Percentiles rank a stretch among this genome's conserved stretches.
Conservation (phyloP, 2,888 invertebrate species). For the Lysandra bellargus region DNA sequence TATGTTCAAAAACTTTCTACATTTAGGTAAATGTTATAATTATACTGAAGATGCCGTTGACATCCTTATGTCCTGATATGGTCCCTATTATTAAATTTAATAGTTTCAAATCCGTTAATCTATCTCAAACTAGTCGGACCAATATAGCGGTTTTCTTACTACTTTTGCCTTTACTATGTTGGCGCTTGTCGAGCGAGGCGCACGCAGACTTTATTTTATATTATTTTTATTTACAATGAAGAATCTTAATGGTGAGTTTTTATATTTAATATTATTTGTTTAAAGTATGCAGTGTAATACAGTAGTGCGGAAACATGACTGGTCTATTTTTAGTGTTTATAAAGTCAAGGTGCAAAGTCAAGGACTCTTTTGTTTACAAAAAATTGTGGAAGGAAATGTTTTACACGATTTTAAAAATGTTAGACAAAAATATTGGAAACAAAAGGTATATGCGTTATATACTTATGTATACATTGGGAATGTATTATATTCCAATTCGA, state of each 20-base stretch:
- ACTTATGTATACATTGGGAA: too few relatives aligned
- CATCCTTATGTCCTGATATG: neutral
- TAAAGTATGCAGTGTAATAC: neutral
- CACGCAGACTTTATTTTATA: slow-evolving; percentile 23
- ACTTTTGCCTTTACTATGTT: neutral
- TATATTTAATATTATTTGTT: neutral
- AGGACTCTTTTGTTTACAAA: neutral
- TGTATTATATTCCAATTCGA: too few relatives aligned
- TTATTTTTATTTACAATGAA: slow-evolving; percentile 37
- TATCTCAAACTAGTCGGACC: neutral
- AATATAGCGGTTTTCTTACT: slow-evolving; percentile 7
- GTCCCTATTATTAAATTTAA: neutral
- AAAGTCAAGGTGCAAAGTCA: neutral
- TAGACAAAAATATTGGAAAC: neutral
- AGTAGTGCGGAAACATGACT: neutral
- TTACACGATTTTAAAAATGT: neutral
- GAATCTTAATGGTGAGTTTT: slow-evolving; percentile 39
- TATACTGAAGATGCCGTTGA: neutral
- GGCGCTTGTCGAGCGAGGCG: neutral
- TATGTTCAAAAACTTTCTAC: neutral
- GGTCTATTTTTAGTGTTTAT: neutral
- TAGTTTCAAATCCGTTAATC: neutral
- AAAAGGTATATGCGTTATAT: too few relatives aligned
- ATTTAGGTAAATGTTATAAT: neutral
- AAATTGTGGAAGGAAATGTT: neutral